Conservation (phyloP, 2,888 invertebrate genomes). For the Agrotis exclamationis region DNA sequence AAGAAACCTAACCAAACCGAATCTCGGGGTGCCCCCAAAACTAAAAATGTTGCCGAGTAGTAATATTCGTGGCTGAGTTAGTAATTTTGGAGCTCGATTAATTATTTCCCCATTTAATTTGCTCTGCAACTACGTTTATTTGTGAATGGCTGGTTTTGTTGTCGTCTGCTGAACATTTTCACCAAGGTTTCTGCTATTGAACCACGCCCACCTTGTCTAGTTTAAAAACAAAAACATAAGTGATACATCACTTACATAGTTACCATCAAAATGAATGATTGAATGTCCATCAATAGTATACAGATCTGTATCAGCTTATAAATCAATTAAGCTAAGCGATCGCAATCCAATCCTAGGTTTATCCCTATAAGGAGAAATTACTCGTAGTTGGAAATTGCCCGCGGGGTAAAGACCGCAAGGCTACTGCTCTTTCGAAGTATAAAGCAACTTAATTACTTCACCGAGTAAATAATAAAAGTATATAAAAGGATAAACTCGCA, state of each 20-base stretch:
- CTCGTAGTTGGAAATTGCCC: neutral
- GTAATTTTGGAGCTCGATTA: too few relatives aligned
- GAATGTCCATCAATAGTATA: neutral
- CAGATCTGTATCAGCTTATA: neutral
- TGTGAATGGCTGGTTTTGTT: too few relatives aligned
- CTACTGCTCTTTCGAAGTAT: constrained; percentile 24
- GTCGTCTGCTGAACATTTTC: too few relatives aligned
- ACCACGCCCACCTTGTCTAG: too few relatives aligned
- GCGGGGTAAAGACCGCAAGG: constrained; percentile 28
- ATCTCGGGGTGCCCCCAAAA: too few relatives aligned
- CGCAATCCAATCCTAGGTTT: constrained; percentile 1
- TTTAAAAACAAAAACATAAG: too few relatives aligned
- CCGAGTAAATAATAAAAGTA: constrained; percentile 15
- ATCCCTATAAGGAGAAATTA: constrained; percentile 20
- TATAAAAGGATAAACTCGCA: constrained; percentile 12
- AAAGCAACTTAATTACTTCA: constrained; percentile 25
- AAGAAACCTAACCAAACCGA: too few relatives aligned
- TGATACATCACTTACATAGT: neutral
- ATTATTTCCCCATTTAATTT: too few relatives aligned
- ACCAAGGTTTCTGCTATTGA: too few relatives aligned
- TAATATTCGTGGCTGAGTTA: too few relatives aligned
- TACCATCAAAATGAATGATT: neutral
- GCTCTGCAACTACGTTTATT: too few relatives aligned
- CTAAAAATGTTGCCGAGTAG: too few relatives aligned
- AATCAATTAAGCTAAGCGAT: neutral